A percentile compares a stretch with the other conserved stretches of the same genome.
Conservation (phyloP, 2,888 invertebrate species). For the Poecilus cupreus region DNA sequence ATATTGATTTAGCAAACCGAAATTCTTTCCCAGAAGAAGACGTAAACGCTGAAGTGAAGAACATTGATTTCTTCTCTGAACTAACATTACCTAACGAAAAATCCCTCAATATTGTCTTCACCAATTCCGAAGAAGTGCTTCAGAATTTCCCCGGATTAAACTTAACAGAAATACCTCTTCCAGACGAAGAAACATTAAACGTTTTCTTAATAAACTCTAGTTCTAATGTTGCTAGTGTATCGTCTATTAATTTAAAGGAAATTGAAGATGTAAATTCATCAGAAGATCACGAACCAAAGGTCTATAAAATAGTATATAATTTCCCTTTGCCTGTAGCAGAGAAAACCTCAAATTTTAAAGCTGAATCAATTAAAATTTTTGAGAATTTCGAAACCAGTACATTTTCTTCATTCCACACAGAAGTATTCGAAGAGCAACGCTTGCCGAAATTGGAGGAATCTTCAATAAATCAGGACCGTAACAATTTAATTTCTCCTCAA, state of each 20-base stretch:
- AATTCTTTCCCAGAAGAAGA: background rate
- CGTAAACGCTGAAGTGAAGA: background rate
- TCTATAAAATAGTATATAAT: constrained; percentile 16
- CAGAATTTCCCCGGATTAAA: background rate
- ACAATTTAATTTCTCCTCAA: background rate
- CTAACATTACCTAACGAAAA: background rate
- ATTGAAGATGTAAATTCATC: background rate
- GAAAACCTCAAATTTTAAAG: background rate
- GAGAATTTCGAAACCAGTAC: background rate
- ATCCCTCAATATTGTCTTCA: background rate
- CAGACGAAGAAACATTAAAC: background rate
- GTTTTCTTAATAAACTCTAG: background rate
- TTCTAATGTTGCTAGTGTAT: background rate
- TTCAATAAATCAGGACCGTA: background rate
- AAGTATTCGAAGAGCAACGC: background rate
- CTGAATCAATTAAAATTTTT: background rate
- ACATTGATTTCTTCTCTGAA: background rate
- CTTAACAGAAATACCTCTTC: background rate
- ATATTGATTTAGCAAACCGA: background rate
- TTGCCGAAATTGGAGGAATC: background rate
- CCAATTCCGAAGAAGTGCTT: background rate
- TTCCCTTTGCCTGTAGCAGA: background rate
- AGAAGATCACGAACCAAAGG: background rate
- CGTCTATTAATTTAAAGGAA: background rate
- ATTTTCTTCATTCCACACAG: background rate